phyloP scores from a whole-genome alignment of 2,113 vertebrate genomes.

The Vombatus ursinus region DNA sequence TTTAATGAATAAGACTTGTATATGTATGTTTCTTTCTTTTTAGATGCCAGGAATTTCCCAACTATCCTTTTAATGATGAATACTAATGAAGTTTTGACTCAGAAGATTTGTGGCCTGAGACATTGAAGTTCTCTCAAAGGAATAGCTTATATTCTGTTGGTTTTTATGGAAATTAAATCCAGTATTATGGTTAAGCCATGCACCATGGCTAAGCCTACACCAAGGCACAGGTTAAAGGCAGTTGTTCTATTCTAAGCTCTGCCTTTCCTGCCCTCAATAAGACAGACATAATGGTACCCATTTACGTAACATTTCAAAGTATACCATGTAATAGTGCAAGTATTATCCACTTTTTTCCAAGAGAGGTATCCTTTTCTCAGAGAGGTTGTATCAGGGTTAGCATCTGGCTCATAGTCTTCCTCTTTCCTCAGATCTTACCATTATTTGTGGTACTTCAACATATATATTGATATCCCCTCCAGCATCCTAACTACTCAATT shows the following conservation, averaged over 20 bases:
- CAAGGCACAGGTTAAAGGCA: background rate
- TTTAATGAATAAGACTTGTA: background rate
- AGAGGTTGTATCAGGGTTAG: background rate
- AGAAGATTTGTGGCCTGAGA: background rate
- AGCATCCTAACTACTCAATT: background rate
- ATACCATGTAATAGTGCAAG: background rate
- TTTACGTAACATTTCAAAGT: background rate
- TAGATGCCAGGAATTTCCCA: background rate
- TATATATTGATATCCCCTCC: background rate
- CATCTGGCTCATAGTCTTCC: background rate
- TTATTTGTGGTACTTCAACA: background rate
- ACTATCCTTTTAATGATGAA: conserved; percentile 1
- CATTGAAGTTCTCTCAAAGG: background rate
- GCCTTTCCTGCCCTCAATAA: background rate
- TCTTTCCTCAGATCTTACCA: background rate
- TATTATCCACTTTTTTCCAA: background rate
- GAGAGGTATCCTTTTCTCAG: no score
- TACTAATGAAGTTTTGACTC: background rate
- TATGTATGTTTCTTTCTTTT: background rate
- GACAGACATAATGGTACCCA: background rate
- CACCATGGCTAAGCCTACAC: background rate
- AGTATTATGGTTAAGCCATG: no score
- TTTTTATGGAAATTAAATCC: background rate
- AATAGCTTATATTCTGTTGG: background rate
- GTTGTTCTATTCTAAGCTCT: background rate